Conservation (phyloP, 64 coral and sea anemone species). For the Porites australiensis region DNA sequence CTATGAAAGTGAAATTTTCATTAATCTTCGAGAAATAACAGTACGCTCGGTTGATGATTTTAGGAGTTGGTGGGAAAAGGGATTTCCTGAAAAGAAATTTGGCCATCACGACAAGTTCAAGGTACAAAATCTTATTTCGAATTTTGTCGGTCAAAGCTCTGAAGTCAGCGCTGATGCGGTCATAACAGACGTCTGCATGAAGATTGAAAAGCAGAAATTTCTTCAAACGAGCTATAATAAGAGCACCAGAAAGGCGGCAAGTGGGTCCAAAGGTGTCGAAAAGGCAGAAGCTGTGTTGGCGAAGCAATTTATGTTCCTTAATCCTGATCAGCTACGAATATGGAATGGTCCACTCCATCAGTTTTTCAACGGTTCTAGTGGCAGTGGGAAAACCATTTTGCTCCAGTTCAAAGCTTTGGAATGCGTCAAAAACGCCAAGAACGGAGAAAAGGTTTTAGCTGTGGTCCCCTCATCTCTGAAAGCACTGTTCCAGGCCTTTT, state of each 20-base stretch:
- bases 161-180: neutral
- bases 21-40: neutral
- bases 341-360: neutral
- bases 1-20: neutral
- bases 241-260: neutral
- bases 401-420: slow-evolving; percentile 44
- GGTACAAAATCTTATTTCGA: slow-evolving; percentile 2
- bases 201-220: slow-evolving; percentile 25
- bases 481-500: slow-evolving; percentile 5
- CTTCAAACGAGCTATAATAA: slow-evolving; percentile 23
- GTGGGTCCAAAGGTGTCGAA: neutral
- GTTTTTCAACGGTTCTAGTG: slow-evolving; percentile 37
- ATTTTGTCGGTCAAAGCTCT: neutral
- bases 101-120: neutral
- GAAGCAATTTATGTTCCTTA: slow-evolving; percentile 27
- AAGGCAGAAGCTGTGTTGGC: neutral
- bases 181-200: neutral
- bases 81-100: neutral
- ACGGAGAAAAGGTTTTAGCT: neutral
- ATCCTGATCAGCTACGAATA: slow-evolving; percentile 33
- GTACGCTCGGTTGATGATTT: neutral
- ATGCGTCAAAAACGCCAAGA: neutral
- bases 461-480: slow-evolving; percentile 17
- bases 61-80: neutral
- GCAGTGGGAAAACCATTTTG: slow-evolving; percentile 39